Evolutionary conservation across 2,113 vertebrate species (phyloP), one percentile per base, ranked within the genome.

Genomic region (Capreolus pygargus): DNA sequence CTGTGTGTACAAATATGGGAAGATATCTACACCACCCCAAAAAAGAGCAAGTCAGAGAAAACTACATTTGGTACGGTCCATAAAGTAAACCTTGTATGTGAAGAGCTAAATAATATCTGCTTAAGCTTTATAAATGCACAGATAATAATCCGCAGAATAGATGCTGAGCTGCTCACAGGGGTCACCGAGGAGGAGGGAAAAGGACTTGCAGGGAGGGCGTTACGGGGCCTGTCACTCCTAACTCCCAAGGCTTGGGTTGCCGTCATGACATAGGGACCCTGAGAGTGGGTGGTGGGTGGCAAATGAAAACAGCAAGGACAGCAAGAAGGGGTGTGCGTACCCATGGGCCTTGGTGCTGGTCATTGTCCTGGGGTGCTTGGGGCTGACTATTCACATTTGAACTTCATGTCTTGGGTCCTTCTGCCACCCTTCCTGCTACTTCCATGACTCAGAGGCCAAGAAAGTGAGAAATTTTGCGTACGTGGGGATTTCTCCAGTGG

Each of bases 51-150:
- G 1, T 39, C n/a, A 67, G 58, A 78, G 84, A 64, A 94, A 47
- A 30, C 7, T 3, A 2, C 0, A 2, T 7, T 15, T 2, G 2
- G 28, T 3, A 0, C 1, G 4, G 30, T 1, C 4, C 61, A 7
- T 70, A 7, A 87, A 55, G 11, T 30, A 61, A 45, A 36, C 12
- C 92, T 30, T 23, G 16, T 21, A 12, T 0, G 25, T 6, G 10
- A 13, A 4, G 36, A n/a, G n/a, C n/a, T 43, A 6, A 17, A 9
- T 54, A 1, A 25, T 10, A 33, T 4, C 39, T 23, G 1, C 2
- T 16, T 21, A 39, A 60, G 19, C 23, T 55, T 47, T 82, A 82
- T 57, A 2, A 91, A 82, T n/a, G 27, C 30, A 23, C 58, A 39
- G 58, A 16, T 21, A 47, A 36, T 47, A 11, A 5, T 33, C 47